Conservation (phyloP, 2,113 vertebrate genomes). For the Ariopsis seemanni region DNA sequence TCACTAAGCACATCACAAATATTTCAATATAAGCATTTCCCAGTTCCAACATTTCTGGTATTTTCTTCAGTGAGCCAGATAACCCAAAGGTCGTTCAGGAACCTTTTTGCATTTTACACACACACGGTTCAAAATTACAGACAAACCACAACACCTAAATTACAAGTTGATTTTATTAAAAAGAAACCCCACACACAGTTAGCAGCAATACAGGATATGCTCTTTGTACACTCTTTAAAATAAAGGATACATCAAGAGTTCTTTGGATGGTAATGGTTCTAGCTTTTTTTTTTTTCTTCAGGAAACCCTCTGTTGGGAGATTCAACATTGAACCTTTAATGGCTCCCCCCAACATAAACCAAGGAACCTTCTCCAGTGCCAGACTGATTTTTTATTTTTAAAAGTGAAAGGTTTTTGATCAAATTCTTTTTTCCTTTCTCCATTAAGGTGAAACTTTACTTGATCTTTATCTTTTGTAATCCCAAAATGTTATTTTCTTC, state of each 20-base stretch:
- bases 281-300: neutral
- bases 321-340: neutral
- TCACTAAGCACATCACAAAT: neutral
- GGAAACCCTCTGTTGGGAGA: neutral
- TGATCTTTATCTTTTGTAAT: neutral
- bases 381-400: neutral
- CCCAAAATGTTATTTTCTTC: neutral
- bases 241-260: neutral
- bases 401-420: neutral
- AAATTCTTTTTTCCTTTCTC: neutral
- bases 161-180: conserved; percentile 18
- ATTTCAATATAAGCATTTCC: neutral
- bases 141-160: neutral
- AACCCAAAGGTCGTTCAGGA: neutral
- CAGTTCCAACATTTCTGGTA: neutral
- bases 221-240: neutral
- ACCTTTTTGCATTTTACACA: neutral
- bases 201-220: conserved; percentile 14
- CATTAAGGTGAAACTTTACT: neutral
- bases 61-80: neutral
- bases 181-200: conserved; percentile 3
- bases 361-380: neutral
- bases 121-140: neutral
- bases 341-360: neutral
- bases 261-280: neutral